phyloP scores from a whole-genome alignment of 2,113 vertebrate genomes.

The Apodemus speciosus region DNA sequence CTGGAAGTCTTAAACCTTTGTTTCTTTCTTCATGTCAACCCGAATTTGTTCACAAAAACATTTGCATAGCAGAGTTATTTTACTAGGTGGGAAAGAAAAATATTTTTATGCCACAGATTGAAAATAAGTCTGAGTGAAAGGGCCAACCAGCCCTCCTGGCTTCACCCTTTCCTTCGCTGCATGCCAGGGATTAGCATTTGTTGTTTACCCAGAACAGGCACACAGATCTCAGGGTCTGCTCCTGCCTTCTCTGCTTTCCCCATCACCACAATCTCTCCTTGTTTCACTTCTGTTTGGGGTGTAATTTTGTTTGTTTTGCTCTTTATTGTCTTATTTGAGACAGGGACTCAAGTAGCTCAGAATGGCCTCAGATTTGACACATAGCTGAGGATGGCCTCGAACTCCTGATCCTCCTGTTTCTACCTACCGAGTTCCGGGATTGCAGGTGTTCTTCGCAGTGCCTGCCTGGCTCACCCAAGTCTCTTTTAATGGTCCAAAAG shows the following conservation, averaged over 20 bases:
- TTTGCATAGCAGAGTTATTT: slow-evolving; percentile 24
- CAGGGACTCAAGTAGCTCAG: background rate
- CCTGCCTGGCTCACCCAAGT: background rate
- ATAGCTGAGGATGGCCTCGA: background rate
- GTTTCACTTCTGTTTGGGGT: background rate
- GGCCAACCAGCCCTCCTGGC: background rate
- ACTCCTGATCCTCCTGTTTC: background rate
- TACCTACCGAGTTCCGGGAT: background rate
- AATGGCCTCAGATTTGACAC: background rate
- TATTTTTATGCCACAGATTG: background rate
- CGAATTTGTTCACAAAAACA: background rate
- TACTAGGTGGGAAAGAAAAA: background rate
- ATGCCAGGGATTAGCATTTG: background rate
- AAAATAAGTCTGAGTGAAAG: background rate
- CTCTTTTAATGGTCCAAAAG: background rate
- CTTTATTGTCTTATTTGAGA: background rate
- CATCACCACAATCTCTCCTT: background rate
- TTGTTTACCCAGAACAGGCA: background rate
- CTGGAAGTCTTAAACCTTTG: background rate
- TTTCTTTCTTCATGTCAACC: background rate
- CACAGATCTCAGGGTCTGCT: no score
- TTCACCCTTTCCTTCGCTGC: background rate
- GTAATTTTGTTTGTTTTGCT: background rate
- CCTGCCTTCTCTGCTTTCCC: background rate
- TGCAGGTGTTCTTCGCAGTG: background rate